Evolutionary conservation across 2,113 vertebrate genomes (phyloP).

Genomic region (Thermophis baileyi): DNA sequence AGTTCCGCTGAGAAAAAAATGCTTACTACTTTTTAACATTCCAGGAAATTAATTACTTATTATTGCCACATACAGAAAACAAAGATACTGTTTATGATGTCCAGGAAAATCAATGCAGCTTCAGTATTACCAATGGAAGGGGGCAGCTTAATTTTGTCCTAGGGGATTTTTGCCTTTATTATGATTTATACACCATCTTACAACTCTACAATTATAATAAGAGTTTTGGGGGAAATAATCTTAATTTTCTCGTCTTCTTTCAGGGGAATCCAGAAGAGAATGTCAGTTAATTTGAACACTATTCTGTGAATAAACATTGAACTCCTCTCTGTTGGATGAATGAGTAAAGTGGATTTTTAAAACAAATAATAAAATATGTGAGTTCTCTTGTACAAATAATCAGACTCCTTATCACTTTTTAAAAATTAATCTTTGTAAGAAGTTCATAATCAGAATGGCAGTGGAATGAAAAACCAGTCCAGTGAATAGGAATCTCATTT

Average conservation of each 20-base stretch:
- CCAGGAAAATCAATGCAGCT: neutral
- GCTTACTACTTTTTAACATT: neutral
- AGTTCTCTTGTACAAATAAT: constrained; percentile 7
- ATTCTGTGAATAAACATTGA: neutral
- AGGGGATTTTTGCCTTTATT: constrained; percentile 3
- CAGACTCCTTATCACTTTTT: neutral
- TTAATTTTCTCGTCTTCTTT: constrained; percentile 25
- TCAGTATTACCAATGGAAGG: neutral
- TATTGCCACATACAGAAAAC: neutral
- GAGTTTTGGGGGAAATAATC: constrained; percentile 8
- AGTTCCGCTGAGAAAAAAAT: neutral
- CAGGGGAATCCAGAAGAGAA: neutral
- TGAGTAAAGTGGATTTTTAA: neutral
- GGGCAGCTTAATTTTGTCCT: neutral
- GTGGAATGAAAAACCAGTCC: constrained; percentile 18
- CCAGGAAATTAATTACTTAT: neutral
- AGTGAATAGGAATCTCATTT: constrained; percentile 54
- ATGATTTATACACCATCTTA: neutral
- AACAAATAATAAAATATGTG: constrained; percentile 17
- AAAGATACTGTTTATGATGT: neutral
- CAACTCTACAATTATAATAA: neutral
- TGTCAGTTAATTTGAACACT: neutral
- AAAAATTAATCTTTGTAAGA: neutral
- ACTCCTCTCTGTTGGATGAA: fast-evolving
- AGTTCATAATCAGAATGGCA: constrained; percentile 31